Evolutionary conservation across 2,888 invertebrate species (phyloP), one percentile per base, ranked within the genome.

Genomic region (Ophraella communa): DNA sequence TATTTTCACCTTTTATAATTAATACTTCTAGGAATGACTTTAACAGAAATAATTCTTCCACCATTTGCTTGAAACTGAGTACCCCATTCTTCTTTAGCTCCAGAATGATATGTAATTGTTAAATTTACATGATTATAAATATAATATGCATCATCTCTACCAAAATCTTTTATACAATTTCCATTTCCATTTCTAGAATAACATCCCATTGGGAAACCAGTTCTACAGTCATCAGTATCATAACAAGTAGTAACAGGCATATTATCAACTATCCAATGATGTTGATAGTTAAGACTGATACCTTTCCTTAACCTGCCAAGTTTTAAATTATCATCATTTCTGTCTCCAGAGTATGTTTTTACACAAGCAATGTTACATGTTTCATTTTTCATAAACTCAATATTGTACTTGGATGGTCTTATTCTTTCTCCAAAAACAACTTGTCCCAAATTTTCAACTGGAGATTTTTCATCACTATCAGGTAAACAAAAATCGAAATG

Each of bases 361-460:
- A 81, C 85, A 78, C 93, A 93, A 21, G 86, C 83, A 71, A 76
- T 67, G 59, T 83, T 82, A 80, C 93, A 92, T 7, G 84, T 84
- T 24, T 86, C 82, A 79, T 91, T 85, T 78, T 93, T 89, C 73
- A 91, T 83, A 81, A 98, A 98, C 73, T 90, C 87, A 42, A 98
- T 91, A 82, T 91, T 88, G 78, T 98, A 99, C 0, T 92, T 93
- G 56, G 98, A 97, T 0, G 97, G 94, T 58, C 96, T 86, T 78
- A 99, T 98, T 76, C 99, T 87, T 84, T 99, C 98, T n/a, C 99
- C 99, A 81, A 99, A 98, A 0, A 99, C 94, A 39, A 99, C 98
- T 84, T 99, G 99, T 0, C 99, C 99, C 57, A 99, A 88, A 79
- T 99, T 99, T 83, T 99, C 99, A 1, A 95, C 95, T 0, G 98